Conservation (phyloP, 64 coral and sea anemone genomes). For the Catalaphyllia jardinei region DNA sequence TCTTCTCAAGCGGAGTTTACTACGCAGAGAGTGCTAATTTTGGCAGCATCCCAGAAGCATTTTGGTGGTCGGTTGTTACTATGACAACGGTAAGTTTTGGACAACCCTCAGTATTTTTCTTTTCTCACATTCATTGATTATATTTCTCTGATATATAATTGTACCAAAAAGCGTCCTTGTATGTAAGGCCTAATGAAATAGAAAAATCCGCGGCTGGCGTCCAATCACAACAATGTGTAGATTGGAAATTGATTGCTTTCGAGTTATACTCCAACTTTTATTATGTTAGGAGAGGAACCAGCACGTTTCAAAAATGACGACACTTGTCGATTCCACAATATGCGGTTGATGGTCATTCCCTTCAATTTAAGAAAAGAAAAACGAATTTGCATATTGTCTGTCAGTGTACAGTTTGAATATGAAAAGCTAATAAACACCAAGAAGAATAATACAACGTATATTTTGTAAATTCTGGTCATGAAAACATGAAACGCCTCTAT, state of each 20-base stretch:
- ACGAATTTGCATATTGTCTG: no score
- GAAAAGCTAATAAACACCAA: no score
- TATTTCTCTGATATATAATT: neutral
- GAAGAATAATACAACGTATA: no score
- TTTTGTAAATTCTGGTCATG: no score
- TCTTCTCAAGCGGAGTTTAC: constrained; percentile 87
- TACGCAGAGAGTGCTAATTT: constrained; percentile 87
- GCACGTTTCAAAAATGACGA: no score
- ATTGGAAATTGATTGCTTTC: neutral
- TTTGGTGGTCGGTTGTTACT: constrained; percentile 94
- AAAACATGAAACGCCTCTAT: neutral
- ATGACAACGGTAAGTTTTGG: constrained; percentile 81
- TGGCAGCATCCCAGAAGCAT: constrained; percentile 88
- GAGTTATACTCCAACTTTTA: no score
- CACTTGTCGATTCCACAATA: no score
- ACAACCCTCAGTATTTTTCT: neutral
- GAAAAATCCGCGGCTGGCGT: neutral
- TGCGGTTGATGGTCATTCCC: no score
- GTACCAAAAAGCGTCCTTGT: neutral
- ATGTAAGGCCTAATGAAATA: neutral
- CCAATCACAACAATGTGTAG: neutral
- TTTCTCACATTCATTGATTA: neutral
- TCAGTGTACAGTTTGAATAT: no score
- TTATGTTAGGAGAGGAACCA: no score
- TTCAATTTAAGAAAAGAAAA: no score